A percentile compares a stretch with the other conserved stretches of the same genome.
These are phyloP conservation scores for Synanthedon myopaeformis DNA, from an alignment of 2,888 invertebrate genomes.

Conservation along the genomic window DNA sequence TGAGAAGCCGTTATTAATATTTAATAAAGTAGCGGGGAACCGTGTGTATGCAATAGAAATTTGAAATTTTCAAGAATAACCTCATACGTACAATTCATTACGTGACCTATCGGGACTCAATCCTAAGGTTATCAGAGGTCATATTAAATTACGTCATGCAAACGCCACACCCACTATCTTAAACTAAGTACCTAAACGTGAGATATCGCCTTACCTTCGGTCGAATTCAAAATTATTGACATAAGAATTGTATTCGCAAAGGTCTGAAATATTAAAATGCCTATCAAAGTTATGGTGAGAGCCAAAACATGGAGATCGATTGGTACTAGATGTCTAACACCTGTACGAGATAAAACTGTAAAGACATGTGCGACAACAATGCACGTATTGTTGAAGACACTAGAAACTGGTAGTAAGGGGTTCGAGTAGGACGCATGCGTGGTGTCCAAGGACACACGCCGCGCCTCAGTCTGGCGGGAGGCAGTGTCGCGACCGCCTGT, in stretches of 20 bases:
- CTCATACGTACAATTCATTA: too few species aligned
- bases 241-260: too few species aligned
- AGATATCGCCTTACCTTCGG: background rate
- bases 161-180: slow-evolving; percentile 29
- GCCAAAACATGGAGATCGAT: background rate
- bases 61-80: too few species aligned
- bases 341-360: slow-evolving; percentile 8
- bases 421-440: slow-evolving; percentile 49
- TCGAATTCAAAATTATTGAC: background rate
- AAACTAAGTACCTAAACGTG: slow-evolving; percentile 3
- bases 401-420: slow-evolving; percentile 51
- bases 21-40: too few species aligned
- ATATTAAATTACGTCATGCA: slow-evolving; percentile 26
- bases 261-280: too few species aligned
- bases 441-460: slow-evolving; percentile 51
- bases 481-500: slow-evolving; percentile 53
- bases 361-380: slow-evolving; percentile 33
- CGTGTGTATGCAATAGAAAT: too few species aligned
- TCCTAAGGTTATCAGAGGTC: slow-evolving; percentile 20
- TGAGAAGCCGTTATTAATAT: too few species aligned
- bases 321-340: background rate
- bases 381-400: slow-evolving; percentile 35
- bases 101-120: background rate
- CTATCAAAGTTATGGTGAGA: too few species aligned
- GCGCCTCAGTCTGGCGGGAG: slow-evolving; percentile 62